Conservation (phyloP, 2,113 vertebrate genomes). For the Muntiacus muntjak region DNA sequence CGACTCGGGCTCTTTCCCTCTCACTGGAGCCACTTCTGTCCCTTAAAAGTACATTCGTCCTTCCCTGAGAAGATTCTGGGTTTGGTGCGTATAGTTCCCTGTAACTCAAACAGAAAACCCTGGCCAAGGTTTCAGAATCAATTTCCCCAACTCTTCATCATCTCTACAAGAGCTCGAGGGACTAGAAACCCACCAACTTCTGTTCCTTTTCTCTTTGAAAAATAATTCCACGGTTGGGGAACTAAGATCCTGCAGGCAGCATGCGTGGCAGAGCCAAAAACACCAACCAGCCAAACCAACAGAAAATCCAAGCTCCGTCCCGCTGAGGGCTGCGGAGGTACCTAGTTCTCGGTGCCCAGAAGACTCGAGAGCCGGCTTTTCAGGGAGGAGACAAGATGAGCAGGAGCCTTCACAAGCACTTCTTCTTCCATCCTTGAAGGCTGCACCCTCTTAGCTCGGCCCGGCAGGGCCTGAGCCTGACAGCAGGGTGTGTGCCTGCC, state of each 20-base stretch:
- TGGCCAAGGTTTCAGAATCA: background rate
- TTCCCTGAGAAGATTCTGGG: slow-evolving; percentile 18
- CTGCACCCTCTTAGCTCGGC: background rate
- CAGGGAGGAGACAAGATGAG: background rate
- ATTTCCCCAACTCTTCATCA: background rate
- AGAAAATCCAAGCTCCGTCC: background rate
- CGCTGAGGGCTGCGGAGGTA: background rate
- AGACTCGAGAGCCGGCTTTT: background rate
- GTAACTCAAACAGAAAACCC: background rate
- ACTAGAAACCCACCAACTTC: background rate
- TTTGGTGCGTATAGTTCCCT: background rate
- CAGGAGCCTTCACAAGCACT: background rate
- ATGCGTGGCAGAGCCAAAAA: background rate
- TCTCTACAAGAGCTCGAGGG: background rate
- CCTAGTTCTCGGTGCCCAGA: background rate
- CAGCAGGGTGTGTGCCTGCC: background rate
- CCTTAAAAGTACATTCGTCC: background rate
- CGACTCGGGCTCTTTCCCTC: background rate
- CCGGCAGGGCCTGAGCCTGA: background rate
- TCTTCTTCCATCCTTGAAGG: background rate
- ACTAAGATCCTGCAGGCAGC: background rate
- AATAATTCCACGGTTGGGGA: background rate
- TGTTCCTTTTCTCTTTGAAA: background rate
- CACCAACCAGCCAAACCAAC: background rate
- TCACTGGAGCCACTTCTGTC: background rate